Conservation (phyloP, 2,797 vertebrate genomes). For the Buphagus erythrorhynchus region DNA sequence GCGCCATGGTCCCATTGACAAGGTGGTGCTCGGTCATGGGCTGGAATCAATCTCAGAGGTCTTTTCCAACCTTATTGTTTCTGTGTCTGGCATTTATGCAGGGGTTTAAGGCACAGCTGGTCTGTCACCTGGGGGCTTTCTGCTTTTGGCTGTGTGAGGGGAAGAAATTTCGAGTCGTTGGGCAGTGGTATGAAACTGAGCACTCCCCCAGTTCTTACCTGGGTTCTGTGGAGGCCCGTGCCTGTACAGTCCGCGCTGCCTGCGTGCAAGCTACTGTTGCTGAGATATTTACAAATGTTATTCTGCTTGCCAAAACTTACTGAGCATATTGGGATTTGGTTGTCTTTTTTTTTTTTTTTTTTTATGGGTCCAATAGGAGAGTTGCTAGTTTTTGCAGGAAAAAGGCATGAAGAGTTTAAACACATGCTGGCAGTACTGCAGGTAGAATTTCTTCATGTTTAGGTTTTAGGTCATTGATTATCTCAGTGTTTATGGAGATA, state of each 20-base stretch:
- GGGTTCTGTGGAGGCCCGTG: neutral
- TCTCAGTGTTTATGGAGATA: neutral
- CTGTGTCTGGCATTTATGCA: neutral
- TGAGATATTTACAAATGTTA: neutral
- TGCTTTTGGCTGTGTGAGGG: neutral
- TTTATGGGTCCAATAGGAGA: neutral
- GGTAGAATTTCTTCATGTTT: neutral
- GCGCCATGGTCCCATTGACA: neutral
- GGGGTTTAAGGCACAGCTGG: neutral
- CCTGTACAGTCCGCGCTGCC: accelerated
- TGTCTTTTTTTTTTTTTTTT: neutral
- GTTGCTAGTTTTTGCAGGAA: neutral
- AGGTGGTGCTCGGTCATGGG: neutral
- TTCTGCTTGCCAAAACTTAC: neutral
- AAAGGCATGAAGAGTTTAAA: neutral
- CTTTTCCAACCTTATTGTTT: neutral
- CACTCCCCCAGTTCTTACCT: accelerated
- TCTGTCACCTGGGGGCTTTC: neutral
- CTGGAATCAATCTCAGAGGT: neutral
- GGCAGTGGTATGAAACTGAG: accelerated
- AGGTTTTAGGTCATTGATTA: neutral
- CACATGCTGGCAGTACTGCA: accelerated
- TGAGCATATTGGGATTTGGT: accelerated
- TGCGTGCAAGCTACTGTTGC: accelerated
- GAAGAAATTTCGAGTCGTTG: neutral